A percentile compares a stretch with the other conserved stretches of the same genome.
Evolutionary conservation across 2,888 invertebrate species (phyloP).

Genomic region (Branchipolynoe longqiensis): DNA sequence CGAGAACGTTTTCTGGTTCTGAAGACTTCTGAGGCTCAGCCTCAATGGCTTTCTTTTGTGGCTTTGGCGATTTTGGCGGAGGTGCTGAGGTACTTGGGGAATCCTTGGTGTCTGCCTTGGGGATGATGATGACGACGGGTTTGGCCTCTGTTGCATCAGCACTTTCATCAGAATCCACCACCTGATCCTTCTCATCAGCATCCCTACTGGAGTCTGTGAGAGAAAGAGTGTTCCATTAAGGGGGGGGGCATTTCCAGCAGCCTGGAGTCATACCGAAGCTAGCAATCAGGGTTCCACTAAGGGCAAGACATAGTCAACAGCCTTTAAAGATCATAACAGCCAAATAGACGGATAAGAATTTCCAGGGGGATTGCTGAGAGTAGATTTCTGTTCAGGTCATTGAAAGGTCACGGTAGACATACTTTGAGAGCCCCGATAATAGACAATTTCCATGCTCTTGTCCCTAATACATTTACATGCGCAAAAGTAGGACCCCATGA

Average conservation of each 20-base stretch:
- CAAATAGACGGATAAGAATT: slow-evolving; percentile 1
- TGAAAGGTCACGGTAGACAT: neutral
- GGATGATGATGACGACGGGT: slow-evolving; percentile 17
- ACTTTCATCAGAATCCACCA: neutral
- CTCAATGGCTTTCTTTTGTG: slow-evolving; percentile 23
- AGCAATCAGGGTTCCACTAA: neutral
- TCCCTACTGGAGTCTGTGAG: slow-evolving; percentile 37
- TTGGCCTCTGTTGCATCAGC: neutral
- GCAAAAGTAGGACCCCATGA: slow-evolving; percentile 7
- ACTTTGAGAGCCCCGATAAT: neutral
- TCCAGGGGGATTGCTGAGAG: neutral
- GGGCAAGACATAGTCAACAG: neutral
- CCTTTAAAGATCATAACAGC: neutral
- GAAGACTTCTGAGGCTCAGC: neutral
- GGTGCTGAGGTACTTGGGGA: slow-evolving; percentile 14
- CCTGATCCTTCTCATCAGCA: slow-evolving; percentile 21
- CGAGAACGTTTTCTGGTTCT: slow-evolving; percentile 12
- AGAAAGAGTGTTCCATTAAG: too few species aligned
- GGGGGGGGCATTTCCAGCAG: too few species aligned
- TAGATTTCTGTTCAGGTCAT: too few species aligned
- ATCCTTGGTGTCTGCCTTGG: slow-evolving; percentile 6
- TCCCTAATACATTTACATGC: slow-evolving; percentile 6
- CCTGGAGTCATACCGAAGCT: neutral
- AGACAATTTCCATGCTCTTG: slow-evolving; percentile 12
- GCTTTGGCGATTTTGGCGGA: slow-evolving; percentile 7